Percentiles rank a stretch among this genome's conserved stretches.
Conservation (phyloP, 2,797 vertebrate species). For the Squalus acanthias region DNA sequence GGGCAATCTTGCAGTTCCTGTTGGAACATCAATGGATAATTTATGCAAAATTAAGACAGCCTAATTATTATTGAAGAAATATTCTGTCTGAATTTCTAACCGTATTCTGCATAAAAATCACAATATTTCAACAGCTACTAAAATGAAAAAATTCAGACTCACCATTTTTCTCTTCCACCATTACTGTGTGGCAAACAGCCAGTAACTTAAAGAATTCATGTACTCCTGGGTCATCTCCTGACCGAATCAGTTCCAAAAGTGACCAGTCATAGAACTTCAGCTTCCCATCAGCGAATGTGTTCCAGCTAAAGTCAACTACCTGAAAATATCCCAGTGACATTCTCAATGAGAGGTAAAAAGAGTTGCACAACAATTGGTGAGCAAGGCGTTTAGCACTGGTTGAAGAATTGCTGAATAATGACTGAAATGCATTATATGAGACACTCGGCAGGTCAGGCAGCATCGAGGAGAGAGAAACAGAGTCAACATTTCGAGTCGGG, state of each 20-base stretch:
- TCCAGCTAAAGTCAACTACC: constrained; percentile 64
- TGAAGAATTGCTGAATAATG: background rate
- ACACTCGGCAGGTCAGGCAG: too few species aligned
- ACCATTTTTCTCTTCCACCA: constrained; percentile 75
- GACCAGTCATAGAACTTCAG: constrained; percentile 53
- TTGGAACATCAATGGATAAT: background rate
- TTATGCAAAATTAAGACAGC: background rate
- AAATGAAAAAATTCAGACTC: constrained; percentile 40
- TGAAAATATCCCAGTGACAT: constrained; percentile 45
- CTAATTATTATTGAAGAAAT: background rate
- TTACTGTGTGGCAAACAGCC: constrained; percentile 85
- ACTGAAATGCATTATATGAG: background rate
- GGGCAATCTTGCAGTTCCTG: background rate
- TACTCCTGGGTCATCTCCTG: constrained; percentile 49
- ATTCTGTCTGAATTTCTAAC: background rate
- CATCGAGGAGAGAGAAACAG: too few species aligned
- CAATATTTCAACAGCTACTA: too few species aligned
- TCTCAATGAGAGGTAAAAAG: background rate
- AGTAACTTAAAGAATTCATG: constrained; percentile 76
- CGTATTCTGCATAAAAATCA: background rate
- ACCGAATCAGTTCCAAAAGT: constrained; percentile 57
- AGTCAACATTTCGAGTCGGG: too few species aligned
- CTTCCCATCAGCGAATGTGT: constrained; percentile 54
- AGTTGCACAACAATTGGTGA: background rate
- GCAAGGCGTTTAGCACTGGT: background rate